A percentile compares a stretch with the other conserved stretches of the same genome.
phyloP scores from a whole-genome alignment of 2,797 vertebrate genomes.

The Atherinosoma microstoma region DNA sequence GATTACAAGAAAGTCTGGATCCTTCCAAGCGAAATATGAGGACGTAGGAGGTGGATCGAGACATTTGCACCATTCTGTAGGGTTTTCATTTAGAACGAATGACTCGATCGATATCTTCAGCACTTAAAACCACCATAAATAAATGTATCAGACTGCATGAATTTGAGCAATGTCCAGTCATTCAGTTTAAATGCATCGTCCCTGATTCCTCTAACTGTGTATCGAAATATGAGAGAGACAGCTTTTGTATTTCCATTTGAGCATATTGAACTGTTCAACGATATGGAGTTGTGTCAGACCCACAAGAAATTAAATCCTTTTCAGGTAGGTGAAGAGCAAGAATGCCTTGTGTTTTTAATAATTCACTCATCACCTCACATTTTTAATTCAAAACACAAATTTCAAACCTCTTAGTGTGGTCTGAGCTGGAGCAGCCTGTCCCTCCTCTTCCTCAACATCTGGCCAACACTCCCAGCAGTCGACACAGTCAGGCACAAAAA shows the following conservation, averaged over 20 bases:
- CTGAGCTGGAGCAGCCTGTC: conserved; percentile 28
- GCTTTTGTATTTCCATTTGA: not conserved
- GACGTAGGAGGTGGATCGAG: too few species aligned
- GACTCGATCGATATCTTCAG: too few species aligned
- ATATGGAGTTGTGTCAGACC: not conserved
- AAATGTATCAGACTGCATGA: too few species aligned
- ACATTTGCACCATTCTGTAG: too few species aligned
- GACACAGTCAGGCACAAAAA: conserved; percentile 58
- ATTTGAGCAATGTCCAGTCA: too few species aligned
- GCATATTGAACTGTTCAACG: not conserved
- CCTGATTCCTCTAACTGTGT: too few species aligned
- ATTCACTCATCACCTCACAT: conserved; percentile 20
- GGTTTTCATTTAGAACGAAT: too few species aligned
- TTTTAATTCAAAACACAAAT: conserved; percentile 23
- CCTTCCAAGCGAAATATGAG: too few species aligned
- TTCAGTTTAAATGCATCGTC: too few species aligned
- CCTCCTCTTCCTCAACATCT: conserved; percentile 67
- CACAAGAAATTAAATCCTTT: not conserved
- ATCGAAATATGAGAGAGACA: too few species aligned
- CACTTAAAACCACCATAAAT: too few species aligned
- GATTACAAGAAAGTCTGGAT: too few species aligned
- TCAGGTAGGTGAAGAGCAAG: not conserved
- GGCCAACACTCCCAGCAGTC: conserved; percentile 54
- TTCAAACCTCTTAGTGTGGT: not conserved
- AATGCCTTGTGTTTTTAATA: conserved; percentile 13